Percentiles rank a stretch among this genome's conserved stretches.
Evolutionary conservation across 2,888 invertebrate genomes (phyloP).

Genomic region (Trimorus sp.): DNA sequence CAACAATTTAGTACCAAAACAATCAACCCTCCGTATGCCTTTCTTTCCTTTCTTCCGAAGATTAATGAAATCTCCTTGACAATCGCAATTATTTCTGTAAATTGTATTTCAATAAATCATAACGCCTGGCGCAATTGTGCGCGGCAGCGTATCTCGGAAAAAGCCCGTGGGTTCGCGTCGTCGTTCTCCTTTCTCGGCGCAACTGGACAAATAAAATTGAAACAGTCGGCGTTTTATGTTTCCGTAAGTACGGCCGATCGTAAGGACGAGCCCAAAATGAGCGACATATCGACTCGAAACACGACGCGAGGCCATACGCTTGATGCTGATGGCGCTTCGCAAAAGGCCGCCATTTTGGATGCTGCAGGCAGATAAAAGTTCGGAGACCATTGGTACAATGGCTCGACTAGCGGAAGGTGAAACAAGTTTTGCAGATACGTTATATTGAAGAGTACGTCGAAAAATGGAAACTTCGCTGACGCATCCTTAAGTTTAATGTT

Average conservation of each 20-base stretch:
- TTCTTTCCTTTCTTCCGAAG: constrained; percentile 4
- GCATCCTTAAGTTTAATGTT: no score
- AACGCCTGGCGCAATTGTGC: background rate
- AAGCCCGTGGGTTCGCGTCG: no score
- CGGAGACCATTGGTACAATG: no score
- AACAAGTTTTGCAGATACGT: no score
- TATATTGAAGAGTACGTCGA: no score
- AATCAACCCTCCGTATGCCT: background rate
- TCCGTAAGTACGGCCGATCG: constrained; percentile 53
- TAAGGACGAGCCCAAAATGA: constrained; percentile 42
- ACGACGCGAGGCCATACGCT: constrained; percentile 37
- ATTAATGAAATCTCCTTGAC: constrained; percentile 23
- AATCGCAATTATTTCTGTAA: constrained; percentile 26
- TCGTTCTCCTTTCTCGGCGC: constrained; percentile 15
- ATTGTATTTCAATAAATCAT: constrained; percentile 51
- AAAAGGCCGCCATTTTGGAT: constrained; percentile 55
- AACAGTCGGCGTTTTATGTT: constrained; percentile 54
- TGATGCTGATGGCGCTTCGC: constrained; percentile 39
- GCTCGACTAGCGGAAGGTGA: no score
- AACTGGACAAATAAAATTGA: constrained; percentile 58
- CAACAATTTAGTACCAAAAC: background rate
- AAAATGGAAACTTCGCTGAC: no score
- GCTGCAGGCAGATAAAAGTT: background rate
- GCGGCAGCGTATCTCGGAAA: no score
- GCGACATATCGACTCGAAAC: constrained; percentile 51